Percentiles rank a stretch among this genome's conserved stretches.
phyloP scores from a whole-genome alignment of 1,140 invertebrate genomes.

The Ostrea edulis region DNA sequence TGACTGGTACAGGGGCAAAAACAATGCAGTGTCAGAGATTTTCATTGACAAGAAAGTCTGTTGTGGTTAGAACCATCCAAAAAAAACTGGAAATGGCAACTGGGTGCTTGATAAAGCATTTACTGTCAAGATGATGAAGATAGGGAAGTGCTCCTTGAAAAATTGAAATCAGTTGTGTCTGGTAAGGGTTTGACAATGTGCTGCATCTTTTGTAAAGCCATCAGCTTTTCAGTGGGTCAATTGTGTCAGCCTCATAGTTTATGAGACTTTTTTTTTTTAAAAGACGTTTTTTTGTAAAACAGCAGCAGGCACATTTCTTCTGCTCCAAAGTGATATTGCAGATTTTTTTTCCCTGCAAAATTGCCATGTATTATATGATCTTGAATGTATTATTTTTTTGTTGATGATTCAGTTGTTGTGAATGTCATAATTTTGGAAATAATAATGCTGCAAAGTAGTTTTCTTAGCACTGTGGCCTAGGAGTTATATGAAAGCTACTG shows the following conservation, averaged over 20 bases:
- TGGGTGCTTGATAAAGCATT: constrained; percentile 36
- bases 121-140: constrained; percentile 34
- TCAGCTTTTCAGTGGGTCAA: constrained; percentile 12
- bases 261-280: not conserved
- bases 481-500: not conserved
- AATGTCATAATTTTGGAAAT: too few relatives aligned
- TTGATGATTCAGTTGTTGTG: not conserved
- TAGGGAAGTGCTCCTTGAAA: constrained; percentile 34
- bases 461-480: not conserved
- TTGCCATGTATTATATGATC: not conserved
- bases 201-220: constrained; percentile 12
- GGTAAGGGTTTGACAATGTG: constrained; percentile 16
- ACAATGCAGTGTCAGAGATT: constrained; percentile 18
- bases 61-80: constrained; percentile 32
- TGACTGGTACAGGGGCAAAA: not conserved
- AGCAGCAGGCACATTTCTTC: not conserved
- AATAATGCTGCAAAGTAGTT: not conserved
- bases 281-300: not conserved
- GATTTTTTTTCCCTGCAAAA: not conserved
- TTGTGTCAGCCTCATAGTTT: not conserved
- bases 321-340: not conserved
- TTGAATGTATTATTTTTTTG: not conserved
- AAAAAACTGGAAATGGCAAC: constrained; percentile 11
- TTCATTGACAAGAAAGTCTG: constrained; percentile 13
- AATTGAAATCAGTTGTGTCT: constrained; percentile 37